A percentile compares a stretch with the other conserved stretches of the same genome.
Conservation (phyloP, 2,113 vertebrate genomes). For the Epinephelus fuscoguttatus region DNA sequence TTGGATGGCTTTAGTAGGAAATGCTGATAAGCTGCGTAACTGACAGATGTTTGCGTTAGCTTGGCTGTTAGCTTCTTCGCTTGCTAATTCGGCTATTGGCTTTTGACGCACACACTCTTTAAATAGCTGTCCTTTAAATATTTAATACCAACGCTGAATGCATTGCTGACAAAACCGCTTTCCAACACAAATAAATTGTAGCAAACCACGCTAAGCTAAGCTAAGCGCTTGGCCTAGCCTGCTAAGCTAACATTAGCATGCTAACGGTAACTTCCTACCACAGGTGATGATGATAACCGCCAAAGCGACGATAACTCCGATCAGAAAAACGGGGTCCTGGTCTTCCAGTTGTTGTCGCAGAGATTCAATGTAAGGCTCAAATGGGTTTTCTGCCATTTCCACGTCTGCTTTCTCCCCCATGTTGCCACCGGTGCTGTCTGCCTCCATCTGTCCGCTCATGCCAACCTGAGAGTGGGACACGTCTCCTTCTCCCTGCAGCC, state of each 20-base stretch:
- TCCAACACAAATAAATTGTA: neutral
- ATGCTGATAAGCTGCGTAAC: neutral
- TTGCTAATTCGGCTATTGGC: neutral
- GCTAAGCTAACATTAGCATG: conserved; percentile 44
- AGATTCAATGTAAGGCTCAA: conserved; percentile 71
- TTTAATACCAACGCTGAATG: neutral
- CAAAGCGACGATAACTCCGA: conserved; percentile 80
- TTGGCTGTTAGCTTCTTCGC: conserved; percentile 30
- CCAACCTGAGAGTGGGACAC: conserved; percentile 63
- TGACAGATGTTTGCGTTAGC: conserved; percentile 3
- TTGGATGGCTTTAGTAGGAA: neutral
- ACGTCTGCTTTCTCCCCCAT: conserved; percentile 68
- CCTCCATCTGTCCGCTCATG: conserved; percentile 33
- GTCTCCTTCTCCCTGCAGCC: conserved; percentile 53
- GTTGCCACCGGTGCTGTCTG: conserved; percentile 22
- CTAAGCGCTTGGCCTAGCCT: conserved; percentile 23
- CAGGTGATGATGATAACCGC: conserved; percentile 80
- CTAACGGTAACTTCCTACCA: conserved; percentile 70
- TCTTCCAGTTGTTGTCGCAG: conserved; percentile 75
- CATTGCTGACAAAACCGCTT: neutral
- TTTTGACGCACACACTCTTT: neutral
- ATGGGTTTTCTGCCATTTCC: conserved; percentile 63
- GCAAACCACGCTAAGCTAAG: neutral
- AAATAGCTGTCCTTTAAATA: fast-evolving
- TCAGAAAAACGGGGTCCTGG: conserved; percentile 76